These are phyloP conservation scores for Tetramorium bicarinatum DNA, from an alignment of 2,888 invertebrate genomes.

Conservation along the genomic window DNA sequence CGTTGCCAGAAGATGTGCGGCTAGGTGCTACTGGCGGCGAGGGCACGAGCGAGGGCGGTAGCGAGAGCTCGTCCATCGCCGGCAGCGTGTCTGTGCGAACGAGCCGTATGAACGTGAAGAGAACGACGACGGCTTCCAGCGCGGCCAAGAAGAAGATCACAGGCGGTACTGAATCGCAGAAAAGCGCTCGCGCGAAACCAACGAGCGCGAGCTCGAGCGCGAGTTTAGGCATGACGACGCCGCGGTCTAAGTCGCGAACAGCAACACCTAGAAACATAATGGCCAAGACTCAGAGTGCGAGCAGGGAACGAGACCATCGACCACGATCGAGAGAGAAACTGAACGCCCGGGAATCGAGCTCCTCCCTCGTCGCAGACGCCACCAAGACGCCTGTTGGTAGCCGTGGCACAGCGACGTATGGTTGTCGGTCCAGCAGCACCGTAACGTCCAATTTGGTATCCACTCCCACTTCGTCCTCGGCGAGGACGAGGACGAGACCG, in stretches of 20 bases:
- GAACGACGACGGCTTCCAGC: constrained; percentile 75
- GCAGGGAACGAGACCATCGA: constrained; percentile 85
- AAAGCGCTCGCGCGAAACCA: constrained; percentile 77
- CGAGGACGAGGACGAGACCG: constrained; percentile 79
- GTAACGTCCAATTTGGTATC: background rate
- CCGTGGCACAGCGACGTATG: constrained; percentile 86
- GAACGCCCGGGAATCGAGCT: constrained; percentile 86
- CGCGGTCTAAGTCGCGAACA: constrained; percentile 88
- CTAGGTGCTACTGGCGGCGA: constrained; percentile 84
- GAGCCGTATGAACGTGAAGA: constrained; percentile 69
- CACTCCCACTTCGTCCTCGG: constrained; percentile 37
- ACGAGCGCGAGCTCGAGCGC: constrained; percentile 34
- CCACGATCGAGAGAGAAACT: constrained; percentile 89
- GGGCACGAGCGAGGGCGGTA: constrained; percentile 91
- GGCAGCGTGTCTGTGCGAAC: constrained; percentile 84
- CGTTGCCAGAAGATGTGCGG: constrained; percentile 84
- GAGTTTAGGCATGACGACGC: constrained; percentile 82
- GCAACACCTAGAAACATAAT: constrained; percentile 82
- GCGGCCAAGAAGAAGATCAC: constrained; percentile 88
- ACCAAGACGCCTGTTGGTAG: constrained; percentile 79
- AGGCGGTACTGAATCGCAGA: constrained; percentile 87
- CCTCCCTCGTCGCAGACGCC: constrained; percentile 17
- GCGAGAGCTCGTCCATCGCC: constrained; percentile 92
- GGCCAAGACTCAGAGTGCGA: constrained; percentile 87
- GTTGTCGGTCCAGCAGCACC: constrained; percentile 54